Evolutionary conservation across 2,113 vertebrate species (phyloP).

Genomic region (Columba livia): DNA sequence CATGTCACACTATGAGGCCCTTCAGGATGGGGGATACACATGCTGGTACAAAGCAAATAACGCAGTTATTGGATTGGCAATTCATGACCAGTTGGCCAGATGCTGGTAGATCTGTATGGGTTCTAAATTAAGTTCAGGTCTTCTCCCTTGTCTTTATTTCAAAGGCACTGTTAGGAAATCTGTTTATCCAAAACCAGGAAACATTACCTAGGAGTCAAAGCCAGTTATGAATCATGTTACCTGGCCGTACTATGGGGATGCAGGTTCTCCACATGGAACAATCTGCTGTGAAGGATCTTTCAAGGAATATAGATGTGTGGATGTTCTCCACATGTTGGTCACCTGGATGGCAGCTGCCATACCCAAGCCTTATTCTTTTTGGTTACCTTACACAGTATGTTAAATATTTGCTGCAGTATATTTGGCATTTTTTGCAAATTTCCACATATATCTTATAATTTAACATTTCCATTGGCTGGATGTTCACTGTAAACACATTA

Average conservation of each 20-base stretch:
- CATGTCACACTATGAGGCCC: fast-evolving
- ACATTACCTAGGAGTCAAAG: fast-evolving
- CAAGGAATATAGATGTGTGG: fast-evolving
- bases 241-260: fast-evolving
- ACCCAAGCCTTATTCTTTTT: background rate
- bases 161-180: background rate
- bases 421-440: background rate
- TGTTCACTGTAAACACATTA: slow-evolving; percentile 61
- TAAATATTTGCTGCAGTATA: background rate
- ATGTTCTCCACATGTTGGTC: background rate
- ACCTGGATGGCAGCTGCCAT: background rate
- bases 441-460: background rate
- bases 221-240: fast-evolving
- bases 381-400: background rate
- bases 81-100: background rate
- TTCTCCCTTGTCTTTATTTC: background rate
- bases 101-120: background rate
- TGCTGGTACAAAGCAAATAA: background rate
- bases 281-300: too few relatives aligned
- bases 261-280: fast-evolving
- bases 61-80: background rate
- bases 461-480: slow-evolving; percentile 28
- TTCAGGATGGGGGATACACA: background rate
- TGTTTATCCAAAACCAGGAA: background rate
- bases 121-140: background rate